Evolutionary conservation across 1,140 invertebrate species (phyloP), one percentile per base, ranked within the genome.

Genomic region (Epicauta chinensis): DNA sequence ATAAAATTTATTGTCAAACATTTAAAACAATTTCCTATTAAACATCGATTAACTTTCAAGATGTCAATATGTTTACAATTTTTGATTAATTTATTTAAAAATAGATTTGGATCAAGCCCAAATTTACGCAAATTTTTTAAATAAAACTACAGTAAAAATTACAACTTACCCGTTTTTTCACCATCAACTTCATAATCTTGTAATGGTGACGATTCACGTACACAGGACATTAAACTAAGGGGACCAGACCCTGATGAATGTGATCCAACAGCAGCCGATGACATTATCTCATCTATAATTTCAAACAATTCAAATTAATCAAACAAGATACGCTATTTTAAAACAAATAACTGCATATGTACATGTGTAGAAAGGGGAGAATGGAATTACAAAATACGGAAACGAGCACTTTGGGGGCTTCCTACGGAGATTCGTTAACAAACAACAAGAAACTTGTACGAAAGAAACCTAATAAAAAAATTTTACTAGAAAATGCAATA

Each of bases 141-240:
- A 34, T 1, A 34, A 34, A n/a, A 12, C 11, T n/a, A 9, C 3
- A 9, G 3, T 7, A 7, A 34, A 12, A n/a, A 34, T 29, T 30
- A 12, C 12, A 13, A 57, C 66, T 64, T 56, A 70, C 67, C 65
- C 41, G 60, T 69, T 58, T 66, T 67, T 42, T 69, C 68, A 39
- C 42, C 49, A 29, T 62, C 62, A 11, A 54, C 43, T 32, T 65
- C 65, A 53, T 52, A 62, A 46, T 69, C 67, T 43, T 67, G 65
- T 16, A 73, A 67, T 30, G 74, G 74, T 37, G 74, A 76, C 46
- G 75, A 76, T 59, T 75, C 75, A 44, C 74, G 67, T 43, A 77
- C 75, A 64, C 75, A 76, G 41, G 75, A 77, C 75, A 76, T 76
- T 51, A 77, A 45, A 56, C 66, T 66, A 17, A 70, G 60, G 55